Base-by-base conservation (phyloP, 1,140 invertebrate genomes). In the Calephelis virginiensis region DNA sequence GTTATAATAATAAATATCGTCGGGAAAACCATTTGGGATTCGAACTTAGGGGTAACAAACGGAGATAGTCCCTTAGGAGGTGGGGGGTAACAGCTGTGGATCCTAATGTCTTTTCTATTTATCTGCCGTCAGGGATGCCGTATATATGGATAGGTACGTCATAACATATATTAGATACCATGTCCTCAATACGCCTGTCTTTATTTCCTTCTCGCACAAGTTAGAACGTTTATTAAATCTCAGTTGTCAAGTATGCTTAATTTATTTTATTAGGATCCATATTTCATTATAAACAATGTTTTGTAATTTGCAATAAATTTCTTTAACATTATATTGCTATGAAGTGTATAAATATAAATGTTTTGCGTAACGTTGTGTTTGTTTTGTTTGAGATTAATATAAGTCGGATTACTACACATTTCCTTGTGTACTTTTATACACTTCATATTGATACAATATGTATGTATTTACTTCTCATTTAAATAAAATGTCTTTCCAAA, bases 1-100 rank as follows among this genome's bases (percentile, higher is more conserved):
- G 89, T 88, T 86, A 86, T 91, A 85, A 85, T 88, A 89, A 89
- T 91, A 91, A 91, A 91, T 91, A 89, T 86, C 68, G 68, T 49
- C 61, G 67, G 76, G 79, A 83, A 81, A 84, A 82, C 81, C 86
- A 85, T 90, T 83, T 78, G 81, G 83, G 82, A 83, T 81, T 83
- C 80, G 82, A 87, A 85, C 81, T 85, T 86, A 80, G 86, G 89
- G 89, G 89, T 86, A 81, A 79, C 86, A 87, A 89, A 89, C 87
- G 89, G 89, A 28, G 28, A 75, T 71, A 81, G 74, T 89, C 85
- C 88, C 88, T 64, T 68, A 86, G 82, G 88, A 86, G 78, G 76
- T 72, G 70, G 72, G 76, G 69, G 69, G 59, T 82, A 83, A 83
- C 89, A 91, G 85, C 82, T 91, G 89, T 70, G 81, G 46, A 69